These are phyloP conservation scores for Standfussiana lucernea DNA, from an alignment of 2,888 invertebrate genomes.

Conservation along the genomic window DNA sequence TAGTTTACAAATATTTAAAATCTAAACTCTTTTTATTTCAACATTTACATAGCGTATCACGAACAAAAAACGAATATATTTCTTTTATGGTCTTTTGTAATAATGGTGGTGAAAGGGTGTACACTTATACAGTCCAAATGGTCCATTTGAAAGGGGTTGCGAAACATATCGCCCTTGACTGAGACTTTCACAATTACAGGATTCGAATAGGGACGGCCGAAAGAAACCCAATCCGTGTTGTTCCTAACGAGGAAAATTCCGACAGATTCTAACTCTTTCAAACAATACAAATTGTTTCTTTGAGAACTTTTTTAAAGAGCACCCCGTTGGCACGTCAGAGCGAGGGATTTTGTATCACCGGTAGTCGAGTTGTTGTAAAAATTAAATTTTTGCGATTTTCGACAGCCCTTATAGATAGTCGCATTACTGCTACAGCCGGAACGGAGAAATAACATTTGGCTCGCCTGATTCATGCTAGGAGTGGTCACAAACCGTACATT, in stretches of 20 bases:
- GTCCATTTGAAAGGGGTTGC: slow-evolving; percentile 59
- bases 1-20: slow-evolving; percentile 8
- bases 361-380: slow-evolving; percentile 19
- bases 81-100: slow-evolving; percentile 53
- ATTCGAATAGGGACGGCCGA: slow-evolving; percentile 17
- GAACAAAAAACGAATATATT: slow-evolving; percentile 54
- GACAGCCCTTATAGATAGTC: slow-evolving; percentile 52
- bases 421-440: slow-evolving; percentile 59
- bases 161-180: slow-evolving; percentile 55
- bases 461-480: slow-evolving; percentile 67
- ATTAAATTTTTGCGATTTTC: slow-evolving; percentile 14
- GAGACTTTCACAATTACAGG: slow-evolving; percentile 53
- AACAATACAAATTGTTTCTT: slow-evolving; percentile 60
- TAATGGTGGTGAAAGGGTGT: slow-evolving; percentile 57
- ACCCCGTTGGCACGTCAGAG: slow-evolving; percentile 50
- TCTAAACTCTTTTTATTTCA: slow-evolving; percentile 19
- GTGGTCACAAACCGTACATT: slow-evolving; percentile 60
- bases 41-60: slow-evolving; percentile 34
- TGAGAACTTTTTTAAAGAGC: slow-evolving; percentile 34
- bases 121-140: slow-evolving; percentile 53
- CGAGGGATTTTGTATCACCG: slow-evolving; percentile 37
- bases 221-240: slow-evolving; percentile 42
- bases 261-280: slow-evolving; percentile 42
- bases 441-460: slow-evolving; percentile 67
- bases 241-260: slow-evolving; percentile 58